A percentile compares a stretch with the other conserved stretches of the same genome.
phyloP scores from a whole-genome alignment of 2,888 invertebrate species.

The Rhimphoctona megacephalus region DNA sequence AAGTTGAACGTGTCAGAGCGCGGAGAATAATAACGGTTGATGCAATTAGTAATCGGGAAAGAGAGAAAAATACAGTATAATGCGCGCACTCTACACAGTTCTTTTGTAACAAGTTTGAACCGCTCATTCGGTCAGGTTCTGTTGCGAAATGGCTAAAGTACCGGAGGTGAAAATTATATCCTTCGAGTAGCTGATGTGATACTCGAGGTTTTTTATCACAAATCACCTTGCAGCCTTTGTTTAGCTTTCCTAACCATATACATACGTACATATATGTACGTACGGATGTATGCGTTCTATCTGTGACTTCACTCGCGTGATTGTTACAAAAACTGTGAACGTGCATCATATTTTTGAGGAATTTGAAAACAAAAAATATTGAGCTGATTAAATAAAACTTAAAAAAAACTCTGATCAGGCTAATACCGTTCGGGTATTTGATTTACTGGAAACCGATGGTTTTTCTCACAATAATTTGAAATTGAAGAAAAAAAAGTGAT shows the following conservation, averaged over 20 bases:
- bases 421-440: no score
- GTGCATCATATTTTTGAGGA: background rate
- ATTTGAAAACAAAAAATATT: background rate
- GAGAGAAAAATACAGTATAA: constrained; percentile 17
- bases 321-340: background rate
- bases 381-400: no score
- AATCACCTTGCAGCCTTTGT: constrained; percentile 16
- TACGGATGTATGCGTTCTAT: background rate
- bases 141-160: constrained; percentile 65
- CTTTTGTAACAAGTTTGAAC: constrained; percentile 59
- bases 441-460: no score
- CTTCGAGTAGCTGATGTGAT: constrained; percentile 26
- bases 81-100: constrained; percentile 26
- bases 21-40: constrained; percentile 37
- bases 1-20: constrained; percentile 43
- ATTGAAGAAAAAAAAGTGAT: no score
- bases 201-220: constrained; percentile 28
- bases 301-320: background rate
- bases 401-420: no score
- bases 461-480: no score
- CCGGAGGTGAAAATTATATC: constrained; percentile 68
- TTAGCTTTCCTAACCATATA: background rate
- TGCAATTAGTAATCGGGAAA: constrained; percentile 44
- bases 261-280: background rate
- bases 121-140: constrained; percentile 37